Percentiles rank a stretch among this genome's conserved stretches.
Evolutionary conservation across 2,797 vertebrate species (phyloP).

Genomic region (Threskiornis aethiopicus): DNA sequence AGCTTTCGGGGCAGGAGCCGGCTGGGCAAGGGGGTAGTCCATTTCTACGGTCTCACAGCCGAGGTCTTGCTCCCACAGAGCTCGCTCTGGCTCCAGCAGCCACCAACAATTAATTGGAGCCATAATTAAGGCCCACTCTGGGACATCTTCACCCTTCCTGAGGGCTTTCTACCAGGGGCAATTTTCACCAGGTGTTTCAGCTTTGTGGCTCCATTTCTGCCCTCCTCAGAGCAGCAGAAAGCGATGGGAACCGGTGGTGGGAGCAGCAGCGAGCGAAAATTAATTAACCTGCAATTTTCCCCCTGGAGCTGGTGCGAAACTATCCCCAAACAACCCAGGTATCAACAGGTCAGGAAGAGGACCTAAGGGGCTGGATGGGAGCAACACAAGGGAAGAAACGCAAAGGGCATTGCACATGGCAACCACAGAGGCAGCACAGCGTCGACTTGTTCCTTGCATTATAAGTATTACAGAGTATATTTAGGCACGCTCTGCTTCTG

Average conservation of each 20-base stretch:
- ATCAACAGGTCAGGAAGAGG: neutral
- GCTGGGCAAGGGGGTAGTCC: neutral
- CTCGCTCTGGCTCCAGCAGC: neutral
- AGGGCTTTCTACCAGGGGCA: neutral
- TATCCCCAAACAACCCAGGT: neutral
- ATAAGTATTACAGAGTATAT: neutral
- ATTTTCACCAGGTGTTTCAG: neutral
- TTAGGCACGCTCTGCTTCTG: neutral
- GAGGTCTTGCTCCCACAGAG: accelerated
- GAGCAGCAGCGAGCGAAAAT: neutral
- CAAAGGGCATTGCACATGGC: neutral
- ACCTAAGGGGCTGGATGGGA: neutral
- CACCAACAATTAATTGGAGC: neutral
- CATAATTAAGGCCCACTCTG: neutral
- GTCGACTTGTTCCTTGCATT: neutral
- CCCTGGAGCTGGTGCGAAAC: neutral
- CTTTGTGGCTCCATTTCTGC: neutral
- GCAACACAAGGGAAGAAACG: neutral
- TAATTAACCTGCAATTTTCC: neutral
- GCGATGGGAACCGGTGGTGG: accelerated
- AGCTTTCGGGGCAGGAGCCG: accelerated
- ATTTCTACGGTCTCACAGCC: neutral
- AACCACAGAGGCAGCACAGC: accelerated
- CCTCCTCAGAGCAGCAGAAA: neutral
- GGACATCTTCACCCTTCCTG: neutral